Evolutionary conservation across 2,888 invertebrate species (phyloP), one percentile per base, ranked within the genome.

Genomic region (Drosophila hamatofila): DNA sequence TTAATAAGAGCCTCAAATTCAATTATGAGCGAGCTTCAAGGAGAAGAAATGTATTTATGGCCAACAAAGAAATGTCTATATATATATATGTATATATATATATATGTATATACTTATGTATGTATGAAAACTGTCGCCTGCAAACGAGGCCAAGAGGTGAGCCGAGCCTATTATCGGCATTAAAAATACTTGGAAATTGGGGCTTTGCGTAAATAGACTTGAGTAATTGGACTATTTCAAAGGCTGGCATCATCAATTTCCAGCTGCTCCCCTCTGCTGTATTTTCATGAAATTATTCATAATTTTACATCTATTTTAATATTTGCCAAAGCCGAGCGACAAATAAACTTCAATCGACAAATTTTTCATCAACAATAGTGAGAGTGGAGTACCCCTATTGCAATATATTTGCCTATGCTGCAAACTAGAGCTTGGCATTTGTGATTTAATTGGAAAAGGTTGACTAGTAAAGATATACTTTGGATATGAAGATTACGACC

Each of bases 1-100:
- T 64, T 65, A 55, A 51, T 55, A 39, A 44, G 55, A n/a, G 42
- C 51, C 37, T 23, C 37, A 65, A 56, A 56, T 56, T 56, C 48
- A 72, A 65, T 73, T 52, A 72, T 35, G 18, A 44, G 23, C 5
- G 33, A 37, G 30, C 23, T 42, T 27, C 49, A 37, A 30, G 42
- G 21, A 8, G 11, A 65, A 8, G 11, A 65, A 51, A 21, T 37
- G 33, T 57, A 42, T 35, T n/a, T 14, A 42, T 21, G 30, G 30
- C 30, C 11, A 41, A 41, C 18, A 41, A n/a, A 9, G 41, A 18
- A 41, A n/a, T 23, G 1, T 27, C 4, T 27, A 27, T 27, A 48
- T 11, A 27, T 37, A 37, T 16, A 37, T 7, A 37, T 16, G 9
- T 14, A 2, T 8, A 23, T 8, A 7, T 16, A 23, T 16, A 44